Evolutionary conservation across 2,888 invertebrate genomes (phyloP), one percentile per base, ranked within the genome.

Genomic region (Litoditis marina): DNA sequence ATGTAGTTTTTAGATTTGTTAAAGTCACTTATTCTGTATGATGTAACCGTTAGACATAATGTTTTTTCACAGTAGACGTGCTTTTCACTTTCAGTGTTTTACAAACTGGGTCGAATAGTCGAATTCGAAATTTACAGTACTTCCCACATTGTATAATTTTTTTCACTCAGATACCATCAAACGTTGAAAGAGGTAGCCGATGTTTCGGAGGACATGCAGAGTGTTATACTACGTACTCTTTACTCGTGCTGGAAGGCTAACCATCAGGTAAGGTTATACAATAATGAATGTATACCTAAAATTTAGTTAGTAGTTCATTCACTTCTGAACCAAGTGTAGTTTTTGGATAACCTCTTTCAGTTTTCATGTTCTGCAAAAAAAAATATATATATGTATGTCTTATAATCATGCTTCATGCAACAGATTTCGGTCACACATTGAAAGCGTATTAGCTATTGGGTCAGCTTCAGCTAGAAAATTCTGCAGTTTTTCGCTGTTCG

Each of bases 221-320:
- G 94, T 71, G 92, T 91, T 84, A 89, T 98, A 55, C 86, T 98
- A 54, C 89, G 91, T 73, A 92, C 92, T 82, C 89, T 95, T 82
- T 94, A 90, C 86, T 92, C 93, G 82, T 86, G 95, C n/a, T 98
- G 96, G 96, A 89, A 89, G 80, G 88, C 90, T 71, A 94, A 96
- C 85, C 91, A 92, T 75, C 96, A 87, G 82, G 85, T 86, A 71
- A 22, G 7, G n/a, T n/a, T n/a, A n/a, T n/a, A n/a, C n/a, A n/a
- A n/a, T n/a, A n/a, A n/a, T n/a, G n/a, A n/a, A n/a, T n/a, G n/a
- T n/a, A n/a, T n/a, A n/a, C n/a, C n/a, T n/a, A n/a, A n/a, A n/a
- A n/a, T n/a, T n/a, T n/a, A n/a, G n/a, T n/a, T n/a, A n/a, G n/a
- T n/a, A n/a, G n/a, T n/a, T n/a, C n/a, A n/a, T n/a, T n/a, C n/a